Base-by-base conservation (phyloP, 2,888 invertebrate species). In the Scaeva pyrastri region DNA sequence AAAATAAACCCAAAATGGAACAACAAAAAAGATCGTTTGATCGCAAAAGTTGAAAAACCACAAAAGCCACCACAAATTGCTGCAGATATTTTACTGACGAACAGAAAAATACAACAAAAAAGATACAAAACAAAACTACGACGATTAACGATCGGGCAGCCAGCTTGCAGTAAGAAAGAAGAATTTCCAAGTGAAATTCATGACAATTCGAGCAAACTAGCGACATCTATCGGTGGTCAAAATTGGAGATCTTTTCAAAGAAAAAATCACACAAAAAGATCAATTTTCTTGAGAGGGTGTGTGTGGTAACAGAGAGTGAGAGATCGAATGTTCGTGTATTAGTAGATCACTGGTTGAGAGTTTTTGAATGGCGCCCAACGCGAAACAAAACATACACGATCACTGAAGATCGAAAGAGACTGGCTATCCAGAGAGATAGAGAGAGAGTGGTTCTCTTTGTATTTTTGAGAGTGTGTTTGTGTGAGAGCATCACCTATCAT, bases 11-110 rank as follows among this genome's bases (percentile, higher is more conserved):
- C n/a, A n/a, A n/a, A n/a, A n/a, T n/a, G n/a, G n/a, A n/a, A n/a
- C n/a, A n/a, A n/a, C n/a, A 21, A 62, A 73, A 60, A 64, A 50
- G 23, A 45, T 77, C 81, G 60, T 73, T 85, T 76, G 77, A 81
- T 81, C 85, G 70, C 68, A 62, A 82, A 86, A 86, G 82, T 70
- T 86, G 77, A 78, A 86, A 86, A 86, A 86, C 86, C 86, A 78
- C 86, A 86, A 82, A 74, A 71, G 36, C 66, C 64, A 78, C 86
- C 86, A 71, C 82, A 86, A 82, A 81, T 82, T 85, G 68, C 72
- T 31, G 75, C 48, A 71, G 71, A 70, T 75, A 70, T 14, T 31
- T n/a, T 2, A 48, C 16, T 26, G 11, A 45, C 41, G 14, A 43
- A 62, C 4, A 14, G 31, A 58, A 55, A 45, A 16, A 12, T n/a